Base-by-base conservation (phyloP, 2,888 invertebrate genomes). In the Chymomyza caudatula region DNA sequence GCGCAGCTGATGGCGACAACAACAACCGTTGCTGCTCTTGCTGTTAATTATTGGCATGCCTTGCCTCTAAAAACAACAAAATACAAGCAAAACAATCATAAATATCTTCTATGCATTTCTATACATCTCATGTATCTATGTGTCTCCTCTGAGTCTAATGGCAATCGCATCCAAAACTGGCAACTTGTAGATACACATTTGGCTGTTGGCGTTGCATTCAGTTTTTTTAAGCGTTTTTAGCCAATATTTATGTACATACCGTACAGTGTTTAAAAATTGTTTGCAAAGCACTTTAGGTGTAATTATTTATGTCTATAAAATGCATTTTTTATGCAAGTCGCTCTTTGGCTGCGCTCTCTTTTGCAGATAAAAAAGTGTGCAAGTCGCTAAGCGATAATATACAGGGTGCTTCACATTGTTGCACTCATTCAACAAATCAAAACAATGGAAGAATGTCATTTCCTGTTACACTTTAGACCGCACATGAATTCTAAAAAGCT, bases 41-140 rank as follows among this genome's bases (percentile, higher is more conserved):
- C 63, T 70, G 71, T 13, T 49, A 13, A 74, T 64, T 49, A 54
- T 15, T 51, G 25, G 52, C 78, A 63, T 73, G 82, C 65, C 82
- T 22, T 70, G 71, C 85, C 76, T 83, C 72, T 72, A 76, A 57
- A 69, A 61, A 1, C 37, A 19, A n/a, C 17, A 13, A 6, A 56
- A 8, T 42, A 44, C 29, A 37, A 37, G 29, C 8, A 37, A 37
- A n/a, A 44, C 68, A 64, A 68, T 73, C 77, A 85, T 83, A 73
- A 83, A 80, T 83, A 47, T 47, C 19, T 47, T 47, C 19, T 22
- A 37, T 8, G n/a, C n/a, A n/a, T n/a, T n/a, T n/a, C n/a, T n/a
- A n/a, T n/a, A n/a, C n/a, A n/a, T n/a, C n/a, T n/a, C 11, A 37
- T 37, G 29, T 37, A 37, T 37, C 29, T 6, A 29, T 29, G 6